These are phyloP conservation scores for Prunella strophiata DNA, from an alignment of 2,797 vertebrate genomes.

Conservation along the genomic window DNA sequence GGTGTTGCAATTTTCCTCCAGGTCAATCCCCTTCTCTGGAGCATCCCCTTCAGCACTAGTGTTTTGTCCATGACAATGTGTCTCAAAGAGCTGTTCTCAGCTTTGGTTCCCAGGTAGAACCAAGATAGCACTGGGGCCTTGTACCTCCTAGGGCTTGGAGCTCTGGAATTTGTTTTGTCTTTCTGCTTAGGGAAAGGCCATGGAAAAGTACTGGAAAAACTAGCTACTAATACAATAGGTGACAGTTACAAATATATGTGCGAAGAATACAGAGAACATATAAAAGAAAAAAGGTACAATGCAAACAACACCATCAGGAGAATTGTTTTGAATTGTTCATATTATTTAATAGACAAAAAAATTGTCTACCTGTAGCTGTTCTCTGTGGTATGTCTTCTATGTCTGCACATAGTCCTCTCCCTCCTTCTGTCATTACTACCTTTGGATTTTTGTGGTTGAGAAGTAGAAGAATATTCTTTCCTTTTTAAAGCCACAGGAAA, in stretches of 20 bases:
- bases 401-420: neutral
- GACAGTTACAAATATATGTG: neutral
- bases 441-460: neutral
- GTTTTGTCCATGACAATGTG: neutral
- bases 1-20: neutral
- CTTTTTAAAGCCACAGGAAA: neutral
- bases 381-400: neutral
- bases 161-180: neutral
- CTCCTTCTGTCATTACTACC: neutral
- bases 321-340: neutral
- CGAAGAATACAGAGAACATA: neutral
- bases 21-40: neutral
- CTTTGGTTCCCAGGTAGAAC: neutral
- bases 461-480: neutral
- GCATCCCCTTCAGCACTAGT: neutral
- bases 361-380: neutral
- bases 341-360: neutral
- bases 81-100: accelerated
- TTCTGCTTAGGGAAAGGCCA: neutral
- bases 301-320: neutral
- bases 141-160: neutral
- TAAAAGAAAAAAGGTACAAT: neutral
- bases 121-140: neutral
- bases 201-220: neutral
- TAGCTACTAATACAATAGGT: neutral